Base-by-base conservation (phyloP, 2,888 invertebrate species). In the Nebria brevicollis region DNA sequence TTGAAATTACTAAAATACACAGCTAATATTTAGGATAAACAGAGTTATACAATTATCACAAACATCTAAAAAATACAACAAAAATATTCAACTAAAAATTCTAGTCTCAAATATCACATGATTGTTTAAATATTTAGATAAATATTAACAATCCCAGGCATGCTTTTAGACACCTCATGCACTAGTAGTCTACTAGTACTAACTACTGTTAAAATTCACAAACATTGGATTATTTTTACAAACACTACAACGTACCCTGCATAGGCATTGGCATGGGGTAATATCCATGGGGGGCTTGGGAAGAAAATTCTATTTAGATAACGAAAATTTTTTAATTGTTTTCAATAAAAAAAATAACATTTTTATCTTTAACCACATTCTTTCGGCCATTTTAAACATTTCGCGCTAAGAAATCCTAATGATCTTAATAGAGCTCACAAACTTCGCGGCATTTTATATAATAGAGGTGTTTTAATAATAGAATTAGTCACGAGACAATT, bases 221-320 rank as follows among this genome's bases (percentile, higher is more conserved):
- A 7, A 10, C 72, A 72, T 11, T 25, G 5, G 20, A 34, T 72
- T 34, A 72, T 34, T 26, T 65, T 72, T 25, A 11, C n/a, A 25
- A 34, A n/a, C n/a, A 72, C 8, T 41, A 13, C 66, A 42, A 78
- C 78, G 43, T 78, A 78, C 78, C 78, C 73, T n/a, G 65, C 78
- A 78, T 66, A 42, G 78, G 78, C 78, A 78, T 78, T 66, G 78
- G 78, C 78, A 78, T 78, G 13, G 77, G 76, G 15, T 76, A 41
- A 76, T 34, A 76, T 76, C 76, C 76, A 26, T 25, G 66, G 34
- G 76, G 76, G 11, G 65, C 76, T 76, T 76, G 15, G 13, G 66
- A 15, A 76, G 15, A 76, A 76, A 76, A 20, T 75, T 43, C 13
- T 54, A 54, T 54, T 54, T 54, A 54, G 4, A 54, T 54, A 54